A percentile compares a stretch with the other conserved stretches of the same genome.
phyloP scores from a whole-genome alignment of 2,113 vertebrate species.

The Microcebus ravelobensis region DNA sequence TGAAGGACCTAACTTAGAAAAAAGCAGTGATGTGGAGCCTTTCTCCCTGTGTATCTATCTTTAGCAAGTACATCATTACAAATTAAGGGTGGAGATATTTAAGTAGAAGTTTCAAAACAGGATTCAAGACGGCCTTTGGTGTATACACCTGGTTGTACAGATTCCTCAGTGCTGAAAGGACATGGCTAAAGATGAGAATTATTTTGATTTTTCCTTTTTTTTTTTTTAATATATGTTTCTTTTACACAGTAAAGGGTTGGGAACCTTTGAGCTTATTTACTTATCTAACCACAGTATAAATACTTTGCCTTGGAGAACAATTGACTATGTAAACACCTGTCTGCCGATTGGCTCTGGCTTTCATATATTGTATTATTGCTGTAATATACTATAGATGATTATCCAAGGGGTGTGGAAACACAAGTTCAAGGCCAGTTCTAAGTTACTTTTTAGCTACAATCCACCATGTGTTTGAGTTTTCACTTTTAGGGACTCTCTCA shows the following conservation, averaged over 20 bases:
- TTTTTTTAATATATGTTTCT: slow-evolving; percentile 44
- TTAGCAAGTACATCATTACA: slow-evolving; percentile 39
- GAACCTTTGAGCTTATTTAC: slow-evolving; percentile 35
- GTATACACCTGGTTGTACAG: background rate
- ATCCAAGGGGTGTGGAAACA: slow-evolving; percentile 18
- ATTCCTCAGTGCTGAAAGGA: background rate
- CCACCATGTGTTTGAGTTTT: background rate
- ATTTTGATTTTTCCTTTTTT: background rate
- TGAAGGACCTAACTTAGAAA: background rate
- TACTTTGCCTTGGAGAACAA: slow-evolving; percentile 25
- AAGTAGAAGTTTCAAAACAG: slow-evolving; percentile 15
- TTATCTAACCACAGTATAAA: slow-evolving; percentile 16
- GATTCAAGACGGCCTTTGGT: background rate
- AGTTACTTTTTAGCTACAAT: slow-evolving; percentile 15
- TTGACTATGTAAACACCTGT: background rate
- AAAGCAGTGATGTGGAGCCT: background rate
- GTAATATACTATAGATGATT: slow-evolving; percentile 49
- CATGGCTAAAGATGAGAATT: background rate
- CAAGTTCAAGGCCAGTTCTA: slow-evolving; percentile 28
- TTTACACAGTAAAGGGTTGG: background rate
- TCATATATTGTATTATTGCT: slow-evolving; percentile 7
- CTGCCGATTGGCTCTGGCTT: slow-evolving; percentile 40
- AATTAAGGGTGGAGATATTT: background rate
- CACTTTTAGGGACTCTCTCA: slow-evolving; percentile 29
- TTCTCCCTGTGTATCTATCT: background rate